phyloP scores from a whole-genome alignment of 2,113 vertebrate genomes.

The Neomonachus schauinslandi region DNA sequence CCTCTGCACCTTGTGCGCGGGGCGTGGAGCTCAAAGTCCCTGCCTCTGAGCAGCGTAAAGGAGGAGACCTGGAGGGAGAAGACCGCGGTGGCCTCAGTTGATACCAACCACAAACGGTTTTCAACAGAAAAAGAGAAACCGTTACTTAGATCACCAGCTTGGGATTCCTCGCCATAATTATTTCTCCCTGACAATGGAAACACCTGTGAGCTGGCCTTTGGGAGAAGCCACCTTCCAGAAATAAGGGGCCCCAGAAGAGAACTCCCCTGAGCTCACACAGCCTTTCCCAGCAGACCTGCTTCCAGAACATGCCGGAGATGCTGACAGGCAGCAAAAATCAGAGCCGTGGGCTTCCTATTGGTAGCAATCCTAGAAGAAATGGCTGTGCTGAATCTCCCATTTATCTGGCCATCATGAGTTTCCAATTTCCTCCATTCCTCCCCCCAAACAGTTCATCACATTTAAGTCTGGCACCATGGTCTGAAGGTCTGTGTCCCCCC shows the following conservation, averaged over 20 bases:
- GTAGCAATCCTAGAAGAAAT: background rate
- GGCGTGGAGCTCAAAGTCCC: constrained; percentile 46
- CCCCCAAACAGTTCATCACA: background rate
- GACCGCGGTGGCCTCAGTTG: rapidly evolving
- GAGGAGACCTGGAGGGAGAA: constrained; percentile 47
- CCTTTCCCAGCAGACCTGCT: background rate
- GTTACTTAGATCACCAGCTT: background rate
- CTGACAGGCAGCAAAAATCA: background rate
- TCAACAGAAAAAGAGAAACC: background rate
- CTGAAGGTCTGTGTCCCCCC: background rate
- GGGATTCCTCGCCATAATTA: background rate
- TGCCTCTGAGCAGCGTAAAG: background rate
- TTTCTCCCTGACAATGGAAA: background rate
- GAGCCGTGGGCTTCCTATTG: rapidly evolving
- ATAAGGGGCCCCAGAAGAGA: background rate
- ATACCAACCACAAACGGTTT: background rate
- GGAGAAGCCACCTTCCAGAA: background rate
- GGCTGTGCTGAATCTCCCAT: too few species aligned
- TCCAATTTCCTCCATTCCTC: background rate
- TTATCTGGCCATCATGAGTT: rapidly evolving
- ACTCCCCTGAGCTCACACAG: background rate
- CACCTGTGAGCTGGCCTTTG: background rate
- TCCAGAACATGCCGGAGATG: too few species aligned
- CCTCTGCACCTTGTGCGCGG: constrained; percentile 7
- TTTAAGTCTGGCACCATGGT: too few species aligned